These are phyloP conservation scores for Smithornis capensis DNA, from an alignment of 2,113 vertebrate genomes.

Conservation along the genomic window DNA sequence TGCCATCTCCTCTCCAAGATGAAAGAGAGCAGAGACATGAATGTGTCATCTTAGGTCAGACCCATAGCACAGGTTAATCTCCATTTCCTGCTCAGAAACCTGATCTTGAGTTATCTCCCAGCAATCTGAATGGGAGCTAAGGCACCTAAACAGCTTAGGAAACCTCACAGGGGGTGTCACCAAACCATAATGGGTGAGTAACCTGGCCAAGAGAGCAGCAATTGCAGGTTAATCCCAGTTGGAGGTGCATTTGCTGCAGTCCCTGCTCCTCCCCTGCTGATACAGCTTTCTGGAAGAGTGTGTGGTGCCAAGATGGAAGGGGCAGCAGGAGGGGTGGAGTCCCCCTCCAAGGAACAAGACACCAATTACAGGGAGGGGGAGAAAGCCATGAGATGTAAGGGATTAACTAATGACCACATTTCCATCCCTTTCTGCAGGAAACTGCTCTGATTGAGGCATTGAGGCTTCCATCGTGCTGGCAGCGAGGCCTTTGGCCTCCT, in stretches of 20 bases:
- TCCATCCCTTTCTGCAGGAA: not conserved
- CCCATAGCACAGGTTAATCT: not conserved
- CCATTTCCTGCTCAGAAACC: not conserved
- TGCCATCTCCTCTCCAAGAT: not conserved
- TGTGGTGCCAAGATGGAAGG: not conserved
- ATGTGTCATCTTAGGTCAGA: not conserved
- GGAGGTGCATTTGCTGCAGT: not conserved
- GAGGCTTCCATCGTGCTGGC: not conserved
- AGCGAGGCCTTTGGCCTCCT: not conserved
- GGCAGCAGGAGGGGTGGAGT: too few relatives aligned
- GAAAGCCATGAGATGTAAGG: not conserved
- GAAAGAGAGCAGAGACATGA: not conserved
- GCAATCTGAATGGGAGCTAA: not conserved
- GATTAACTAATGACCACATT: not conserved
- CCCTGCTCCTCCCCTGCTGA: not conserved
- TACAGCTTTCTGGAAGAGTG: not conserved
- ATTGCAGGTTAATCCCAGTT: not conserved
- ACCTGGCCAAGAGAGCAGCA: not conserved
- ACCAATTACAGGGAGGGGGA: not conserved
- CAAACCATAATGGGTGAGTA: not conserved
- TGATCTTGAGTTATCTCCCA: not conserved
- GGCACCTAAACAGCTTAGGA: not conserved
- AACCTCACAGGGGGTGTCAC: rapidly evolving
- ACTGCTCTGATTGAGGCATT: constrained; percentile 52
- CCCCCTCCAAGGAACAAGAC: not conserved